Evolutionary conservation across 2,797 vertebrate genomes (phyloP), one percentile per base, ranked within the genome.

Genomic region (Benthosema pterotum): DNA sequence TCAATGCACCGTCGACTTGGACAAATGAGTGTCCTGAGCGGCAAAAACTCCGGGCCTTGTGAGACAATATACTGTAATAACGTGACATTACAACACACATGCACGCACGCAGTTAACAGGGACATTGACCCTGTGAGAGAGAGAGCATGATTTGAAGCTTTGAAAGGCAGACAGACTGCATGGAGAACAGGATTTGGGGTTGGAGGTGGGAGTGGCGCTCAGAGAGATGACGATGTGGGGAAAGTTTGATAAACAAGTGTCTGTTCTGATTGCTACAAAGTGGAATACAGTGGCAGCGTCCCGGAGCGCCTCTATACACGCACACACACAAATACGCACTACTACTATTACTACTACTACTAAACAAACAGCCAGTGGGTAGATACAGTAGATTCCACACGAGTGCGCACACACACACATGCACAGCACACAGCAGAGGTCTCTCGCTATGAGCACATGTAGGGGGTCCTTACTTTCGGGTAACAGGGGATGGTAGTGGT

Each of bases 401-500:
- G 38, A 22, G 48, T 71, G 75, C 63, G 17, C 18, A 70, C 71
- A 13, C 4, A 19, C 67, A 43, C 12, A 19, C 13, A 56, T 17
- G 19, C 38, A 43, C 38, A 45, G n/a, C 16, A 19, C 54, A 43
- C 16, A 45, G 71, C 6, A 46, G 42, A 14, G 18, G 66, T 62
- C 48, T 65, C 72, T 81, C 83, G 70, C 80, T 72, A n/a, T n/a
- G 63, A 73, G 69, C 50, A 22, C 74, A 66, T 55, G 74, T 63
- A 74, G 69, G 68, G 82, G 82, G 67, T 80, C 78, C 82, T 87
- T 75, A 77, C 73, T 84, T 82, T 72, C 77, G 79, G 78, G 79
- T 77, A 78, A 79, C 83, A 77, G 80, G 67, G 79, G 81, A 86
- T 71, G 77, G 22, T 22, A 22, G 22, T 2, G 22, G 22, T n/a